Evolutionary conservation across 2,888 invertebrate species (phyloP), one percentile per base, ranked within the genome.

Genomic region (Trypoxylon attenuatum): DNA sequence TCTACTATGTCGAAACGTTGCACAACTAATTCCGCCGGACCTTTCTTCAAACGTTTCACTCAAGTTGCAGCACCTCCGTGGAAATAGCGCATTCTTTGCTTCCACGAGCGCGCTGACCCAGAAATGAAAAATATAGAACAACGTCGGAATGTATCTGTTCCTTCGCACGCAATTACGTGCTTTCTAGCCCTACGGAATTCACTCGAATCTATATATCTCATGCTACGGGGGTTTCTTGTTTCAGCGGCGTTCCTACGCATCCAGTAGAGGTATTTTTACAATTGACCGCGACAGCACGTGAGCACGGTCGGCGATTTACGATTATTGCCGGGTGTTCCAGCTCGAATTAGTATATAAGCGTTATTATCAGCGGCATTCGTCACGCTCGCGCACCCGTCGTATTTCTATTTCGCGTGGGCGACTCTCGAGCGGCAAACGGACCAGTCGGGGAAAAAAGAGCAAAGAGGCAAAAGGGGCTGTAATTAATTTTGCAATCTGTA

Each of bases 261-360:
- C 41, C 33, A 27, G 10, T 19, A 13, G 13, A 22, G 33, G 8
- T 53, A 58, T 51, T 61, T 56, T 73, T 73, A 59, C 29, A 57
- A 72, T 51, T 50, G 23, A n/a, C 33, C 58, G 29, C 46, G 2
- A 13, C 33, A 33, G 33, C 33, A 65, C 53, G 51, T 53, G 61
- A 60, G 57, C 46, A 33, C 16, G 22, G 18, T 15, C 6, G 21
- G 49, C 25, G 42, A 71, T 68, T 72, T 71, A 71, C 39, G 69
- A 15, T 64, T 72, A 58, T 53, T 47, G 42, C 52, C 47, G 19
- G 18, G 27, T 46, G 56, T 53, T 58, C 57, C 47, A 42, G 54
- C 59, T 57, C 49, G 54, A 73, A 73, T 72, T 69, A 72, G 64
- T 58, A 52, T 47, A 71, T 56, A 58, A 64, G 53, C 58, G 53